Conservation (phyloP, 2,113 vertebrate species). For the Syngnathoides biaculeatus region DNA sequence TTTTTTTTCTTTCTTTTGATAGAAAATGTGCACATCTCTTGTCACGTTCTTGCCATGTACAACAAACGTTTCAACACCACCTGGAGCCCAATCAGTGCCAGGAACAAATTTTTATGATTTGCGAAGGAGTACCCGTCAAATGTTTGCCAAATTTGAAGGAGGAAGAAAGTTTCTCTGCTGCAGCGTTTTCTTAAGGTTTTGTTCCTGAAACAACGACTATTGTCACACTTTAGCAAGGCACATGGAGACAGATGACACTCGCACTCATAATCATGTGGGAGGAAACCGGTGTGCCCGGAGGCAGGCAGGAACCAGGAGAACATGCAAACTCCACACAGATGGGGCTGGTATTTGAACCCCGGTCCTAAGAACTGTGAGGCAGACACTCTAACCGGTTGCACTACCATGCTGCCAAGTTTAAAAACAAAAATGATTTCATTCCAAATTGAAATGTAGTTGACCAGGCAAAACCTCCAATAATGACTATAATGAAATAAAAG, state of each 20-base stretch:
- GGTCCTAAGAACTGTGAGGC: no score
- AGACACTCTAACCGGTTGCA: no score
- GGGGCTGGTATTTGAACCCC: no score
- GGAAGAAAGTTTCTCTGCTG: conserved; percentile 11
- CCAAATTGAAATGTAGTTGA: background rate
- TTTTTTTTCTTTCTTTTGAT: conserved; percentile 43
- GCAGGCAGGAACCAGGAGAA: no score
- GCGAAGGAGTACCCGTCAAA: conserved; percentile 14
- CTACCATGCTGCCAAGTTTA: no score
- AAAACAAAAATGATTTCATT: background rate
- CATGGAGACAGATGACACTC: no score
- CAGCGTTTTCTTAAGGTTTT: conserved; percentile 52
- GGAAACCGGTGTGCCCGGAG: no score
- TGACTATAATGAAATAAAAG: background rate
- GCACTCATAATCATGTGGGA: no score
- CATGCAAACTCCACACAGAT: no score
- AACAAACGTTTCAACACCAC: conserved; percentile 10
- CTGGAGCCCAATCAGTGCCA: conserved; percentile 24
- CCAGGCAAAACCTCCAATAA: background rate
- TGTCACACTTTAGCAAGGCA: conserved; percentile 52
- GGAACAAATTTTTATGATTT: conserved; percentile 52
- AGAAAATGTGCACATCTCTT: conserved; percentile 52
- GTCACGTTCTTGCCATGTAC: background rate
- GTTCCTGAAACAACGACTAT: conserved; percentile 45
- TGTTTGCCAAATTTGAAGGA: conserved; percentile 9